Base-by-base conservation (phyloP, 1,140 invertebrate genomes). In the Colletes latitarsis region DNA sequence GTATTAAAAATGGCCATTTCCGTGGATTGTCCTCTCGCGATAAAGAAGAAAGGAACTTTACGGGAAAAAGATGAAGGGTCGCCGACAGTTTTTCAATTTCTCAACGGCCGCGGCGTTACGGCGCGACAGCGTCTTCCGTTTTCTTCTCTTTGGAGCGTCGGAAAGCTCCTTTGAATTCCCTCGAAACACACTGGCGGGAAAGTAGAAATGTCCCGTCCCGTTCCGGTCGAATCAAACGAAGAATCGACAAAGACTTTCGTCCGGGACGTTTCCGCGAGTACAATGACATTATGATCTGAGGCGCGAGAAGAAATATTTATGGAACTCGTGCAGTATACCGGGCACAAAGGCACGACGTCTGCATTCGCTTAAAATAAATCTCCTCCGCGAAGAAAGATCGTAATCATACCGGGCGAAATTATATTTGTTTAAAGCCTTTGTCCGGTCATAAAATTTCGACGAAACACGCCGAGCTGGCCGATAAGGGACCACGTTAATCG, bases 81-180 rank as follows among this genome's bases (percentile, higher is more conserved):
- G 46, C 41, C 72, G 84, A 86, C 78, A 82, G 70, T 79, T 82
- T 82, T 82, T 86, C 83, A 77, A 82, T 86, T 81, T 85, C 41
- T 82, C 73, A 76, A 52, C 46, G 52, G 55, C 21, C 30, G 30
- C 55, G 52, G 17, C 49, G 64, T 76, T 30, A 30, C 30, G 30
- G 30, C 30, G 30, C 30, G 63, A 73, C 73, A 30, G 49, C 39
- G 52, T 66, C 49, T 17, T 10, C 8, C 12, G 62, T 66, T 52
- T 17, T 67, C 21, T 66, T 46, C 39, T 41, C 66, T 81, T 77
- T 53, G 41, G 49, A 58, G 69, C 17, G 67, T 55, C 43, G 53
- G 15, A 46, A 77, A 81, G 64, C 66, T 81, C 63, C 70, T 84
- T 82, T 68, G 70, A 86, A 81, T 82, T 85, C 78, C 60, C 49